phyloP scores from a whole-genome alignment of 2,888 invertebrate species.

The Adelphocoris suturalis region DNA sequence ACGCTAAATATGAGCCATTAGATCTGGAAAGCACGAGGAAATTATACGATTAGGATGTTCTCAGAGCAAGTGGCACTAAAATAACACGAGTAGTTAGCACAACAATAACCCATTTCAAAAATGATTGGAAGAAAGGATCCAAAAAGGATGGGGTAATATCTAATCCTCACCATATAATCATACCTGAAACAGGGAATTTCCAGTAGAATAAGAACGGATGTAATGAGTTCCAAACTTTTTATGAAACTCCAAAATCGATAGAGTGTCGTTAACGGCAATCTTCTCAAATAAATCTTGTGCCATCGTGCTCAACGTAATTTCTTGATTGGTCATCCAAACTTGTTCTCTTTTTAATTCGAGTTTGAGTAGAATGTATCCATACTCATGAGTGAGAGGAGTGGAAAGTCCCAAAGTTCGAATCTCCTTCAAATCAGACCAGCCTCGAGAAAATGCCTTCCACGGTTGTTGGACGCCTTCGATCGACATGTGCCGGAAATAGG shows the following conservation, averaged over 20 bases:
- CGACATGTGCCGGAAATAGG: constrained; percentile 39
- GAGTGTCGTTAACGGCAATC: neutral
- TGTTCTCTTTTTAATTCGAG: constrained; percentile 18
- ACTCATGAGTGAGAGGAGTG: neutral
- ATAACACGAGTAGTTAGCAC: too few species aligned
- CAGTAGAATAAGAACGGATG: constrained; percentile 51
- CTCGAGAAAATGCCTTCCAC: constrained; percentile 33
- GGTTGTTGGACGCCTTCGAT: constrained; percentile 46
- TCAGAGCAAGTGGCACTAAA: too few species aligned
- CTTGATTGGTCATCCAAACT: neutral
- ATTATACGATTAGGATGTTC: too few species aligned
- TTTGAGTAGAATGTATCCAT: constrained; percentile 47
- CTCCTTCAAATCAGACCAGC: constrained; percentile 12
- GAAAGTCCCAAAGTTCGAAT: constrained; percentile 12
- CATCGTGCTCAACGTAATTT: neutral
- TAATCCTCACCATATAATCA: neutral
- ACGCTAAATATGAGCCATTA: too few species aligned
- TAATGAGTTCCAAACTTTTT: constrained; percentile 48
- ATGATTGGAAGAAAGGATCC: too few species aligned
- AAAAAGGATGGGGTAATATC: too few species aligned
- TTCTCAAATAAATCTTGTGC: constrained; percentile 31
- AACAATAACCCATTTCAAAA: too few species aligned
- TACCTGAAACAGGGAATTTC: constrained; percentile 54
- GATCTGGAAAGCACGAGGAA: too few species aligned
- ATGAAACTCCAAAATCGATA: constrained; percentile 20